Base-by-base conservation (phyloP, 2,888 invertebrate species). In the Nemotelus pantherinus region DNA sequence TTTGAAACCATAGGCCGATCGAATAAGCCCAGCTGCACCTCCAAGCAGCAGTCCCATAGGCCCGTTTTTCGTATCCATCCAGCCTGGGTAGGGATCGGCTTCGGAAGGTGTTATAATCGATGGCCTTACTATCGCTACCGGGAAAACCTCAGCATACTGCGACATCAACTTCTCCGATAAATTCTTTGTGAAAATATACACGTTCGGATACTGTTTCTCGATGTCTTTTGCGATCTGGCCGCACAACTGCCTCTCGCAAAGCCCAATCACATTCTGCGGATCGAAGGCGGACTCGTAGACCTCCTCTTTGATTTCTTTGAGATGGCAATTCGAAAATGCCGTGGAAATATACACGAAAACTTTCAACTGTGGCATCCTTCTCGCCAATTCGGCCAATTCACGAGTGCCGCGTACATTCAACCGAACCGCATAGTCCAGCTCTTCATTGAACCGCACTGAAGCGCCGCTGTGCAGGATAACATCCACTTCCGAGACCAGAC, bases 111-210 rank as follows among this genome's bases (percentile, higher is more conserved):
- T 78, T 50, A 82, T 89, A 75, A 90, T 89, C 3, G 90, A 90
- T 1, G 90, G 90, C 41, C 90, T 82, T 41, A 90, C 86, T 76
- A 91, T 88, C 68, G 88, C 88, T 2, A 89, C 81, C 5, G 90
- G 90, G 50, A 91, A 81, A n/a, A 83, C 82, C 1, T 81, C 81
- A 25, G 68, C 48, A 68, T 50, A 68, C 0, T 86, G 86, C 78
- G 88, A 88, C 43, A 90, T 83, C 77, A 88, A 77, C 68, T 85
- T 84, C 81, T 91, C 90, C 0, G 89, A 90, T 77, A 90, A 81
- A 57, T 89, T 89, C 83, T 90, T 90, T 2, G 90, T 89, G 83
- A 87, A 88, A 0, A 89, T 89, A 85, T 91, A 91, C 0, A 89
- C 90, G 83, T 90, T 90, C 2, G 90, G 90, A 48, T 89, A 87